Percentiles rank a stretch among this genome's conserved stretches.
These are phyloP conservation scores for Anableps anableps DNA, from an alignment of 2,797 vertebrate species.

Conservation along the genomic window DNA sequence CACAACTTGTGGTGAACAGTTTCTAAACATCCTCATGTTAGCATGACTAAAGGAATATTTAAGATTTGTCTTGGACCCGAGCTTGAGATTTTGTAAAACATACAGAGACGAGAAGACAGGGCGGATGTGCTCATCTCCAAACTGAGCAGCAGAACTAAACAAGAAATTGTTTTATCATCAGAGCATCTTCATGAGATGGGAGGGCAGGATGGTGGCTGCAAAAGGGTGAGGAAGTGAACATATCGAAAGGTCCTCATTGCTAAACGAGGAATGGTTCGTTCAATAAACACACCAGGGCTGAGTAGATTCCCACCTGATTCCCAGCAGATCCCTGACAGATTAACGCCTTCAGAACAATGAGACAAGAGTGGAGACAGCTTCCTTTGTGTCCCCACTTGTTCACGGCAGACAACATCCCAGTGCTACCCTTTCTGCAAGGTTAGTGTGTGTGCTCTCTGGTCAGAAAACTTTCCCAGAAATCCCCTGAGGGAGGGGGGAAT, in stretches of 20 bases:
- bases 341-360: conserved; percentile 81
- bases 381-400: conserved; percentile 71
- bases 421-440: conserved; percentile 57
- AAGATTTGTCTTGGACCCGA: conserved; percentile 64
- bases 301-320: conserved; percentile 80
- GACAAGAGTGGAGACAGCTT: conserved; percentile 73
- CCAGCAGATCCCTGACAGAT: conserved; percentile 77
- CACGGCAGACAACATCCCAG: conserved; percentile 62
- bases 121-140: conserved; percentile 73
- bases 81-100: conserved; percentile 58
- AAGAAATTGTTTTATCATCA: conserved; percentile 64
- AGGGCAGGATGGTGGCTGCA: conserved; percentile 44
- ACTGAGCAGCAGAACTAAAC: conserved; percentile 63
- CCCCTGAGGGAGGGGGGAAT: conserved; percentile 50
- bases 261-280: conserved; percentile 31
- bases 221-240: conserved; percentile 24
- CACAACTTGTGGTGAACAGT: conserved; percentile 64
- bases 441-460: conserved; percentile 62
- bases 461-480: conserved; percentile 71
- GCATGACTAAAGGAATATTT: conserved; percentile 72
- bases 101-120: conserved; percentile 53
- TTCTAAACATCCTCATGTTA: conserved; percentile 77
- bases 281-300: conserved; percentile 60
- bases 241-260: conserved; percentile 39
- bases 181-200: conserved; percentile 52